phyloP scores from a whole-genome alignment of 2,888 invertebrate genomes.

The Cinara cedri region DNA sequence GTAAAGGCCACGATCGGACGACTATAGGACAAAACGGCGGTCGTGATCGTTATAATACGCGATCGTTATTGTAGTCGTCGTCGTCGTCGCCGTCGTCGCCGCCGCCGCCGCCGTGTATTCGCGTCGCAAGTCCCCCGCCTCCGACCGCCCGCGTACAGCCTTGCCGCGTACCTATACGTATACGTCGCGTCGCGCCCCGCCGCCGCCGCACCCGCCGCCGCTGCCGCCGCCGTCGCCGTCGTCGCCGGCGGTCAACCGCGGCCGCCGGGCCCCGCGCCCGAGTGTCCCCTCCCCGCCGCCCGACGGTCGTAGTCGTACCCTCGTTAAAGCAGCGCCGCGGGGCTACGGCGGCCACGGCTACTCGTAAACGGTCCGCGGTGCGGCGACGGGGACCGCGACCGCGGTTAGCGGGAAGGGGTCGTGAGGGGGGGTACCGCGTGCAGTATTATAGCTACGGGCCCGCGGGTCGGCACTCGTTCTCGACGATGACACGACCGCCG shows the following conservation, averaged over 20 bases:
- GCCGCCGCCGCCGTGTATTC: neutral
- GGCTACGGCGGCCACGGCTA: too few relatives aligned
- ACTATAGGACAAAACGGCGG: constrained; percentile 16
- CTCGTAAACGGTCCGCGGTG: neutral
- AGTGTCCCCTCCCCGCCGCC: too few relatives aligned
- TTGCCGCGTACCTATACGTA: neutral
- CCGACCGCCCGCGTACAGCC: constrained; percentile 1
- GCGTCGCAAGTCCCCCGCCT: constrained; percentile 5
- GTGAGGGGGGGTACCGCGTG: neutral
- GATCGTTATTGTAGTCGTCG: constrained; percentile 31
- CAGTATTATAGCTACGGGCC: neutral
- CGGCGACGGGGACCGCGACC: neutral
- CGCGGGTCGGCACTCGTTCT: neutral
- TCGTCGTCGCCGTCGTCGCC: neutral
- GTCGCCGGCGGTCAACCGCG: constrained; percentile 16
- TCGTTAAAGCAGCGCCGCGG: constrained; percentile 8
- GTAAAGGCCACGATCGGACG: constrained; percentile 31
- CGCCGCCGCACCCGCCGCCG: neutral
- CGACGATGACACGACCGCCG: constrained; percentile 2
- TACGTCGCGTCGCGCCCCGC: neutral
- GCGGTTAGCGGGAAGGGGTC: neutral
- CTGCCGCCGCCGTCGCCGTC: neutral
- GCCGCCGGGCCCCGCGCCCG: neutral
- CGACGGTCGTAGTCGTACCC: neutral
- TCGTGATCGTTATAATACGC: neutral